Conservation (phyloP, 2,113 vertebrate species). For the Castor canadensis region DNA sequence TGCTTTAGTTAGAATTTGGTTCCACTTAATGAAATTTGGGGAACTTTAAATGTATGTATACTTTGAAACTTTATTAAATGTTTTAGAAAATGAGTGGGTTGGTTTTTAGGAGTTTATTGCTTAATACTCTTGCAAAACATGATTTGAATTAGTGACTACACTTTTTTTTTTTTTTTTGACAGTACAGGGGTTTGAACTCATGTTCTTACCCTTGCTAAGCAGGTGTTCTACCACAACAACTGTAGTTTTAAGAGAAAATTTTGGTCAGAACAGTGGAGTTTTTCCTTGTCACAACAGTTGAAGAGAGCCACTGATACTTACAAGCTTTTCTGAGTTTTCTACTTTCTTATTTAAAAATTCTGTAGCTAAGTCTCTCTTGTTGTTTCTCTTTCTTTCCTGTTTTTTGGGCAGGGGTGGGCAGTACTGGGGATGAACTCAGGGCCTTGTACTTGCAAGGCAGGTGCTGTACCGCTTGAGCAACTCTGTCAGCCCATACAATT, state of each 20-base stretch:
- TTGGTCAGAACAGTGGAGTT: background rate
- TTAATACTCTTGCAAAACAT: background rate
- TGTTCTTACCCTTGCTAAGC: too few species aligned
- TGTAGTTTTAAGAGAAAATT: background rate
- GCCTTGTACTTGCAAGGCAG: too few species aligned
- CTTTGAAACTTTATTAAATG: slow-evolving; percentile 7
- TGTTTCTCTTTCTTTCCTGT: too few species aligned
- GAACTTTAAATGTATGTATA: slow-evolving; percentile 1
- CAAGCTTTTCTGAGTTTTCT: background rate
- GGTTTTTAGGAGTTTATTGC: background rate
- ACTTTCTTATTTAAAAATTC: slow-evolving; percentile 25
- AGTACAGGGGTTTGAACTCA: too few species aligned
- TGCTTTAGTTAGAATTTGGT: background rate
- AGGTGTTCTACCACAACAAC: too few species aligned
- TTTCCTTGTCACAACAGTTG: background rate
- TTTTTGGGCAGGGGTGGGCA: too few species aligned
- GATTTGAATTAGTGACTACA: too few species aligned
- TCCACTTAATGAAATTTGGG: slow-evolving; percentile 30
- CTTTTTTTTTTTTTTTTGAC: too few species aligned
- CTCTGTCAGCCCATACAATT: too few species aligned
- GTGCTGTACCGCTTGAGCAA: too few species aligned
- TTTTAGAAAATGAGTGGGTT: background rate
- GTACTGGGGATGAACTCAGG: too few species aligned
- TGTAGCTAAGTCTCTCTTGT: background rate
- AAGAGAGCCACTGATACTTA: background rate